These are phyloP conservation scores for Apamea monoglypha DNA, from an alignment of 2,888 invertebrate genomes.

Conservation along the genomic window DNA sequence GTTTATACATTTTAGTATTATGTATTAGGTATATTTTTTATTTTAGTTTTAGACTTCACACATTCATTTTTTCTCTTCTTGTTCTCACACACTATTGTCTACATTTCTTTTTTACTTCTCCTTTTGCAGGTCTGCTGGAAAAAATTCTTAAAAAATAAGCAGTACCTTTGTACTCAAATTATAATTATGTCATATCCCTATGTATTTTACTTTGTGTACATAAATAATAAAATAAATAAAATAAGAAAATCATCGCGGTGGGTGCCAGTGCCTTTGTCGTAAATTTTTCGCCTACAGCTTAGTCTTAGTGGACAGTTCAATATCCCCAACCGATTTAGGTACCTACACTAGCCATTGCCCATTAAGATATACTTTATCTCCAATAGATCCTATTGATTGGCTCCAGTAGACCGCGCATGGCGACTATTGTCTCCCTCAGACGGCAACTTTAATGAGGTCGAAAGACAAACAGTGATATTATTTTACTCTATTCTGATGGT, in stretches of 20 bases:
- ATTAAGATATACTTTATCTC: slow-evolving; percentile 53
- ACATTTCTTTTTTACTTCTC: no score
- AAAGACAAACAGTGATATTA: slow-evolving; percentile 49
- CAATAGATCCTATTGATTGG: slow-evolving; percentile 50
- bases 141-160: no score
- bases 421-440: slow-evolving; percentile 35
- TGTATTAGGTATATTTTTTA: no score
- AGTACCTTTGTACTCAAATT: no score
- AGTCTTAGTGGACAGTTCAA: slow-evolving; percentile 3
- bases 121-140: no score
- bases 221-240: no score
- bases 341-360: slow-evolving; percentile 8
- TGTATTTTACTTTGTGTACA: no score
- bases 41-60: no score
- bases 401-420: slow-evolving; percentile 49
- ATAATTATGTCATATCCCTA: no score
- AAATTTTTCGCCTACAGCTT: neutral
- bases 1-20: no score
- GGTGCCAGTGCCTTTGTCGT: neutral
- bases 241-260: neutral
- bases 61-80: no score
- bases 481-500: slow-evolving; percentile 44
- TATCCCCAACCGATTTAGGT: slow-evolving; percentile 5
- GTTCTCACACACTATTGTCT: no score
- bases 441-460: slow-evolving; percentile 52